Conservation (phyloP, 35 echinoderm and acorn worm species). For the Ophiothrix spiculata region DNA sequence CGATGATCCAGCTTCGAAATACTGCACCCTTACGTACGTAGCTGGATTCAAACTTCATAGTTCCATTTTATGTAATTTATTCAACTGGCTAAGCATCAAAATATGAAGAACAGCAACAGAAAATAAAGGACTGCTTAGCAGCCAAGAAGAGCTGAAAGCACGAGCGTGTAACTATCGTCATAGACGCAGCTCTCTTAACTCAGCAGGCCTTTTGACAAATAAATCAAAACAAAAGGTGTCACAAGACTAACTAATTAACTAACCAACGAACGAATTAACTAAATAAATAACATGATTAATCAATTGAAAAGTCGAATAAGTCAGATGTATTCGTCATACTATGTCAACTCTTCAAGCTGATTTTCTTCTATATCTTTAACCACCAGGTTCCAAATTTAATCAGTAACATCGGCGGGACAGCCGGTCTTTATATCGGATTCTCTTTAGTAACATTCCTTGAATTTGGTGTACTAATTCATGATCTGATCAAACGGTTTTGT, state of each 20-base stretch:
- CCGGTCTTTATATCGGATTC: constrained; percentile 32
- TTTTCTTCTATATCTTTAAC: neutral
- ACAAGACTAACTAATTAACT: too few relatives aligned
- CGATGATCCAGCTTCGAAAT: too few relatives aligned
- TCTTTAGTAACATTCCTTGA: constrained; percentile 28
- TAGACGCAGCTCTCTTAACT: neutral
- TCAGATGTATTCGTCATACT: neutral
- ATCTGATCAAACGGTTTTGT: constrained; percentile 19
- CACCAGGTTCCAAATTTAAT: neutral
- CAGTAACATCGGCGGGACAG: constrained; percentile 29
- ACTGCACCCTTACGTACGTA: too few relatives aligned
- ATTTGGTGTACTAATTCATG: constrained; percentile 6
- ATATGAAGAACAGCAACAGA: too few relatives aligned
- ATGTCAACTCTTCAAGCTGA: neutral
- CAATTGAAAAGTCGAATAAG: neutral
- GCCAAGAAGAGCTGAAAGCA: too few relatives aligned
- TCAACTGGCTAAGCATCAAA: too few relatives aligned
- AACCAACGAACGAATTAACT: too few relatives aligned
- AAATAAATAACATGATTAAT: too few relatives aligned
- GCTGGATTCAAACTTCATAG: too few relatives aligned
- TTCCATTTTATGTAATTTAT: neutral
- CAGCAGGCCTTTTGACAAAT: neutral
- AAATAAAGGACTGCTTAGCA: too few relatives aligned
- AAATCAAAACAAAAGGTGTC: too few relatives aligned
- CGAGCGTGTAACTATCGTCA: too few relatives aligned